Evolutionary conservation across 2,113 vertebrate species (phyloP).

Genomic region (Dasyprocta punctata): DNA sequence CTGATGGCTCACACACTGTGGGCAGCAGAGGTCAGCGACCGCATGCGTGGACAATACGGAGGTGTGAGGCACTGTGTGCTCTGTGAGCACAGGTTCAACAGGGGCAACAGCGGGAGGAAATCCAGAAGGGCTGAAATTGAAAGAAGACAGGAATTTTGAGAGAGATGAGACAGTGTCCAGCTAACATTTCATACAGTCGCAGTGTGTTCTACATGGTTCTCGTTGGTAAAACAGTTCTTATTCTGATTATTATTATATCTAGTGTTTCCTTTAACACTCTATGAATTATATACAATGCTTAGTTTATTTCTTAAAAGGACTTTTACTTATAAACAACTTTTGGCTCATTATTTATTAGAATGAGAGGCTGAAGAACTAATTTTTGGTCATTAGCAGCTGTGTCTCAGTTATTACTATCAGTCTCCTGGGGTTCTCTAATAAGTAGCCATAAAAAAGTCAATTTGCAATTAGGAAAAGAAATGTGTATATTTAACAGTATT

Average conservation of each 20-base stretch:
- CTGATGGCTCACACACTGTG: background rate
- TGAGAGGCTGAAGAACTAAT: conserved; percentile 69
- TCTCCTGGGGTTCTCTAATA: conserved; percentile 59
- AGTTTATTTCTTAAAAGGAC: conserved; percentile 15
- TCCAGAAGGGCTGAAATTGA: background rate
- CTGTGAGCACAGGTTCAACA: background rate
- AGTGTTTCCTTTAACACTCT: background rate
- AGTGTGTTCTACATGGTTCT: background rate
- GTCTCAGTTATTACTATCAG: conserved; percentile 53
- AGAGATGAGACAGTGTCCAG: background rate
- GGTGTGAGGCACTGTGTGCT: background rate
- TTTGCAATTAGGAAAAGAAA: conserved; percentile 64
- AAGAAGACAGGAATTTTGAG: background rate
- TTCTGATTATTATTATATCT: background rate
- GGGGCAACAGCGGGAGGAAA: background rate
- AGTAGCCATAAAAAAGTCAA: conserved; percentile 67
- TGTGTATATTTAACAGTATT: conserved; percentile 44
- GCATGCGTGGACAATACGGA: background rate
- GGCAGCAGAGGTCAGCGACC: background rate
- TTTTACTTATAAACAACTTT: conserved; percentile 62
- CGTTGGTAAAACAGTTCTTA: background rate
- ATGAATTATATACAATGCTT: background rate
- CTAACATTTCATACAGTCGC: background rate
- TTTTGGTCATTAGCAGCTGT: conserved; percentile 48
- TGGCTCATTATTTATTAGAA: conserved; percentile 61